Percentiles rank a stretch among this genome's conserved stretches.
phyloP scores from a whole-genome alignment of 2,113 vertebrate genomes.

The Paraplagusia blochii region DNA sequence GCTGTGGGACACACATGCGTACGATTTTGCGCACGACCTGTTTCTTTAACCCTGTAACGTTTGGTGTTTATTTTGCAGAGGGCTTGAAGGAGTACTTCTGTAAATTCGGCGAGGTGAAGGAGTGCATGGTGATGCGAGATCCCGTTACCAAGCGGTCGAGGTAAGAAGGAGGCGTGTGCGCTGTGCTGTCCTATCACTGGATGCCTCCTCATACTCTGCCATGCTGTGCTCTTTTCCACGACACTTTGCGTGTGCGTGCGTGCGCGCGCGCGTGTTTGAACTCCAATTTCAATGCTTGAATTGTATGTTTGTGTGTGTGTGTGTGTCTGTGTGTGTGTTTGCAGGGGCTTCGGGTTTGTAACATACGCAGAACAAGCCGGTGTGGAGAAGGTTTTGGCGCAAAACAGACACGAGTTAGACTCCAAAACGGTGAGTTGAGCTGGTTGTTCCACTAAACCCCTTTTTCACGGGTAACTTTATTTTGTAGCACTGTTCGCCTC shows the following conservation, averaged over 20 bases:
- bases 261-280: slow-evolving; percentile 7
- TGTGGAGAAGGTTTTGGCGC: slow-evolving; percentile 95
- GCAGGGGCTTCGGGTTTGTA: slow-evolving; percentile 95
- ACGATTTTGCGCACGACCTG: neutral
- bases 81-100: slow-evolving; percentile 96
- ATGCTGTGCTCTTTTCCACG: neutral
- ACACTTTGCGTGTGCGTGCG: slow-evolving; percentile 7
- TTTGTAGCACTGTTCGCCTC: slow-evolving; percentile 19
- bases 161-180: slow-evolving; percentile 81
- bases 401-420: slow-evolving; percentile 94
- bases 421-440: slow-evolving; percentile 91
- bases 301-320: neutral
- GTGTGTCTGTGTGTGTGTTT: neutral
- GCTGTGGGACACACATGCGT: slow-evolving; percentile 3
- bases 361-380: slow-evolving; percentile 94
- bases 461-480: slow-evolving; percentile 27
- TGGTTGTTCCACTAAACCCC: neutral
- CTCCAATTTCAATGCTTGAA: slow-evolving; percentile 7
- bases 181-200: slow-evolving; percentile 59
- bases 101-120: slow-evolving; percentile 97
- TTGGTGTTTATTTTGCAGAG: slow-evolving; percentile 72
- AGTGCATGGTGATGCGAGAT: slow-evolving; percentile 98
- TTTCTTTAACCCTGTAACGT: neutral
- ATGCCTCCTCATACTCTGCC: slow-evolving; percentile 39
- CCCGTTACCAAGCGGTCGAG: slow-evolving; percentile 98